Evolutionary conservation across 2,113 vertebrate genomes (phyloP).

Genomic region (Strix uralensis): DNA sequence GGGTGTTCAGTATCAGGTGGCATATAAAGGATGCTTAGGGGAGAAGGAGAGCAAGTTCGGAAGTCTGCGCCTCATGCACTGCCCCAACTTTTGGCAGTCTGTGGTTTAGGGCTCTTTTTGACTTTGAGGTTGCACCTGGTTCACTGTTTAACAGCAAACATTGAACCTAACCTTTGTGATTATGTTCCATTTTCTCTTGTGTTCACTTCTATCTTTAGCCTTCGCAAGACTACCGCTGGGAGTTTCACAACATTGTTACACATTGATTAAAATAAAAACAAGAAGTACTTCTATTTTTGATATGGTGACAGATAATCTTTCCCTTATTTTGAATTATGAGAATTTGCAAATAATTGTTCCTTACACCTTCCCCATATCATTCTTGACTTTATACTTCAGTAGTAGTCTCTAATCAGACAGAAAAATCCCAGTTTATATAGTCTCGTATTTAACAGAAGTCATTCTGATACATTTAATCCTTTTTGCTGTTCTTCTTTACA

Average conservation of each 20-base stretch:
- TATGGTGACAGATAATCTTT: background rate
- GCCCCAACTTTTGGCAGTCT: background rate
- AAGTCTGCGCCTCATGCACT: background rate
- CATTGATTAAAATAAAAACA: background rate
- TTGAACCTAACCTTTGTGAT: background rate
- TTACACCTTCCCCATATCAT: background rate
- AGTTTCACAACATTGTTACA: background rate
- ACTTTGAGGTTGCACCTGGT: background rate
- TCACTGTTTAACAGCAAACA: background rate
- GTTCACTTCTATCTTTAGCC: background rate
- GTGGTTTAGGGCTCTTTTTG: background rate
- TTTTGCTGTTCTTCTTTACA: background rate
- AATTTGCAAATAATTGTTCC: background rate
- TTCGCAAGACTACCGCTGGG: background rate
- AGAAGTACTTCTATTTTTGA: background rate
- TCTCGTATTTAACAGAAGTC: background rate
- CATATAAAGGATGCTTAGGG: background rate
- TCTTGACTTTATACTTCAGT: background rate
- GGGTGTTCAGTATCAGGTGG: accelerated
- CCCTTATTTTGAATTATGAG: background rate
- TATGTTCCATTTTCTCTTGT: background rate
- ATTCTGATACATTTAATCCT: background rate
- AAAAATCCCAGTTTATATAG: background rate
- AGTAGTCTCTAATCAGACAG: background rate
- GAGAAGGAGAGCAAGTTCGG: background rate